Conservation (phyloP, 2,797 vertebrate genomes). For the Percopsis omiscomaycus region DNA sequence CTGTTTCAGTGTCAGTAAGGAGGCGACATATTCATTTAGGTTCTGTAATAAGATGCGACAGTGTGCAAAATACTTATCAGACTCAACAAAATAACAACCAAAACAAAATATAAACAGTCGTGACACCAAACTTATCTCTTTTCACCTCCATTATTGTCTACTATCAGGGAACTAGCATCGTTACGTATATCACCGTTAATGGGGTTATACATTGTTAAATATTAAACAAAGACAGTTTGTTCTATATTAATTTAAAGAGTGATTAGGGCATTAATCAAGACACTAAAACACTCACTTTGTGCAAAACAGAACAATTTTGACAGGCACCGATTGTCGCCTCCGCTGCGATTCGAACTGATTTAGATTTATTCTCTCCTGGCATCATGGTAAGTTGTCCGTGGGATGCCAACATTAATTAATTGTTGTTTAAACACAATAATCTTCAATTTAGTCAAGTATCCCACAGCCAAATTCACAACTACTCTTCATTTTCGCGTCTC, state of each 20-base stretch:
- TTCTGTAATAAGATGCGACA: constrained; percentile 74
- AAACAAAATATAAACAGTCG: not conserved
- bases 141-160: no score
- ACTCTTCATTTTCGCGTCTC: constrained; percentile 69
- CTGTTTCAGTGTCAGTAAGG: constrained; percentile 91
- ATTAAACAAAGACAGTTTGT: no score
- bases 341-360: constrained; percentile 75
- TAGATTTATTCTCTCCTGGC: constrained; percentile 88
- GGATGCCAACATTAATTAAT: not conserved
- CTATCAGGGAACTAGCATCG: no score
- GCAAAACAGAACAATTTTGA: constrained; percentile 83
- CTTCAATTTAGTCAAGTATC: not conserved
- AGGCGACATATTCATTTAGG: constrained; percentile 89
- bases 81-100: no score
- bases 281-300: constrained; percentile 63
- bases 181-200: no score
- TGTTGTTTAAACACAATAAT: not conserved
- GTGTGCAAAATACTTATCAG: not conserved
- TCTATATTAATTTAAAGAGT: no score
- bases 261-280: not conserved
- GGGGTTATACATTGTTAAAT: no score
- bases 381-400: constrained; percentile 81
- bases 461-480: constrained; percentile 56
- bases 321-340: constrained; percentile 80
- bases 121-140: no score